Percentiles rank a stretch among this genome's conserved stretches.
Evolutionary conservation across 2,888 invertebrate genomes (phyloP).

Genomic region (Hydraecia micacea): DNA sequence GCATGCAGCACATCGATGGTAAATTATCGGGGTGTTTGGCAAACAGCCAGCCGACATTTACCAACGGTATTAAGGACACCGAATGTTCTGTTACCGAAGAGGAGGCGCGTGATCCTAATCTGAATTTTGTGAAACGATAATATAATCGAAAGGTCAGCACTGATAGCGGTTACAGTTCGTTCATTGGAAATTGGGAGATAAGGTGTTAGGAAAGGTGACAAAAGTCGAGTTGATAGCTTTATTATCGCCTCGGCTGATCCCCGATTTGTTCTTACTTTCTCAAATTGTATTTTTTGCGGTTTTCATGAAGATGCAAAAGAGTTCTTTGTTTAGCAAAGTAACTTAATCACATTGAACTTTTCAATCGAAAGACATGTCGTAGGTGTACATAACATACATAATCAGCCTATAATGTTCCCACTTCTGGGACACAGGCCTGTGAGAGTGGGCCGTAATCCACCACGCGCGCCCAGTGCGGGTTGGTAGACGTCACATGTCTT

Average conservation of each 20-base stretch:
- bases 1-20: conserved; percentile 82
- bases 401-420: background rate
- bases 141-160: conserved; percentile 53
- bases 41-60: conserved; percentile 79
- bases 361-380: background rate
- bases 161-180: conserved; percentile 37
- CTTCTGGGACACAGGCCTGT: background rate
- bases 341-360: background rate
- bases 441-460: background rate
- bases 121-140: conserved; percentile 70
- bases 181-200: conserved; percentile 35
- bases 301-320: background rate
- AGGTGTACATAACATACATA: background rate
- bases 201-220: conserved; percentile 42
- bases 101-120: conserved; percentile 74
- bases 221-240: conserved; percentile 28
- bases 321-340: background rate
- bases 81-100: conserved; percentile 72
- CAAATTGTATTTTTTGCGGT: background rate
- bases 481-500: background rate
- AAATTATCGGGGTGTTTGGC: conserved; percentile 85
- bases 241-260: conserved; percentile 1
- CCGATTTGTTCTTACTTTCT: conserved; percentile 10
- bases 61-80: conserved; percentile 78
- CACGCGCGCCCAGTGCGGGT: background rate